A percentile compares a stretch with the other conserved stretches of the same genome.
phyloP scores from a whole-genome alignment of 1,140 invertebrate species.

The Drosophila sp. region DNA sequence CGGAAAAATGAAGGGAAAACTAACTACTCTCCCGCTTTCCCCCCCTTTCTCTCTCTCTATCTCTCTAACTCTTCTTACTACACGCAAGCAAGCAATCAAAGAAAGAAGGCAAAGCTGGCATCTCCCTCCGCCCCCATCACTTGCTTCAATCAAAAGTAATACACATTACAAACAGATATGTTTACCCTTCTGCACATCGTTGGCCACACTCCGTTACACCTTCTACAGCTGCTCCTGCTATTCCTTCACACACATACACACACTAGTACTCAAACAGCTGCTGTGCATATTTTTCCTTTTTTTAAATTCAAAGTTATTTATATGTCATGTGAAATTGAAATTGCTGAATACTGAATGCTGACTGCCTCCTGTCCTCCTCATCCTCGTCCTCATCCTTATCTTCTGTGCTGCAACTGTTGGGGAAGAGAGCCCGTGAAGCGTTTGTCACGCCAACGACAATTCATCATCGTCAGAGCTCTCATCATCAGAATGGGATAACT shows the following conservation, averaged over 20 bases:
- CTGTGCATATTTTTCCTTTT: conserved; percentile 52
- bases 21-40: conserved; percentile 1
- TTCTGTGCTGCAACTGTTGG: conserved; percentile 7
- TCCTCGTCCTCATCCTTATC: too few relatives aligned
- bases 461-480: conserved; percentile 62
- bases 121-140: conserved; percentile 14
- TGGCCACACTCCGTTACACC: neutral
- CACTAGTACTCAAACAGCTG: conserved; percentile 30
- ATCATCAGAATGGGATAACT: conserved; percentile 38
- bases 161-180: conserved; percentile 49
- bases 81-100: conserved; percentile 34
- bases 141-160: conserved; percentile 53
- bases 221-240: neutral
- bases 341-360: conserved; percentile 37
- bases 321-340: conserved; percentile 67
- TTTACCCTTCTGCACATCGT: conserved; percentile 36
- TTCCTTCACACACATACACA: neutral
- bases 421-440: conserved; percentile 31
- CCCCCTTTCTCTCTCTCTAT: neutral
- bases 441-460: conserved; percentile 55
- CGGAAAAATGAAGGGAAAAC: conserved; percentile 38
- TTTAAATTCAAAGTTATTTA: conserved; percentile 76
- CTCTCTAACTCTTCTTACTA: neutral
- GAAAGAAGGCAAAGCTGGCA: conserved; percentile 28
- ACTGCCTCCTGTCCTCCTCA: neutral